A percentile compares a stretch with the other conserved stretches of the same genome.
Evolutionary conservation across 2,888 invertebrate species (phyloP).

Genomic region (Arrhopalites spinosus): DNA sequence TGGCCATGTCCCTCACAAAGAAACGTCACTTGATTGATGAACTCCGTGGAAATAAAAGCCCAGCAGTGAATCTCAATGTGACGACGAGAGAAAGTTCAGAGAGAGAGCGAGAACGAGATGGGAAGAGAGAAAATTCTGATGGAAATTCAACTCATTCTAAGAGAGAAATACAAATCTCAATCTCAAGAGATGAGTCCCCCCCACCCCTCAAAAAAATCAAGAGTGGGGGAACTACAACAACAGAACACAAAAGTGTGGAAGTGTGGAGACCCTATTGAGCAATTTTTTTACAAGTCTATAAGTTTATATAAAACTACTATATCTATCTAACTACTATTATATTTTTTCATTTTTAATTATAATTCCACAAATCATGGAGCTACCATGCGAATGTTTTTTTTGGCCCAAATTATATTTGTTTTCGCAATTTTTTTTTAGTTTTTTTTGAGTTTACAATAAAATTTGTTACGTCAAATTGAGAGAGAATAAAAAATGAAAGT

Average conservation of each 20-base stretch:
- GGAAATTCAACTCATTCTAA: slow-evolving; percentile 28
- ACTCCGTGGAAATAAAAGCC: slow-evolving; percentile 47
- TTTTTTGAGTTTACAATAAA: too few species aligned
- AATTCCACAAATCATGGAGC: too few species aligned
- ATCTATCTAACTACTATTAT: too few species aligned
- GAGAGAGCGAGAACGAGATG: background rate
- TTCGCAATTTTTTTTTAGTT: too few species aligned
- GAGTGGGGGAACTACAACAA: slow-evolving; percentile 23
- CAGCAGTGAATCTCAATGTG: slow-evolving; percentile 27
- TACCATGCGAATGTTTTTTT: too few species aligned
- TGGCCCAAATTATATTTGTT: too few species aligned
- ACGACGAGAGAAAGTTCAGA: background rate
- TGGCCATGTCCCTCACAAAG: slow-evolving; percentile 10
- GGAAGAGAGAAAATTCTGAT: slow-evolving; percentile 13
- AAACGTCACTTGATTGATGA: slow-evolving; percentile 54
- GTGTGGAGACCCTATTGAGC: slow-evolving; percentile 55
- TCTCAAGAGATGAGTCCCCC: background rate
- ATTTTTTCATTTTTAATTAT: too few species aligned
- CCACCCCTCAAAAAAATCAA: slow-evolving; percentile 12
- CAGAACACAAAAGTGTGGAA: slow-evolving; percentile 40
- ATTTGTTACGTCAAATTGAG: too few species aligned
- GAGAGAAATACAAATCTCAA: background rate
- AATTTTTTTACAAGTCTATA: too few species aligned
- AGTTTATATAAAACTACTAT: too few species aligned
- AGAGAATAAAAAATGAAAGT: too few species aligned